These are phyloP conservation scores for Chymomyza amoena DNA, from an alignment of 2,888 invertebrate species.

Conservation along the genomic window DNA sequence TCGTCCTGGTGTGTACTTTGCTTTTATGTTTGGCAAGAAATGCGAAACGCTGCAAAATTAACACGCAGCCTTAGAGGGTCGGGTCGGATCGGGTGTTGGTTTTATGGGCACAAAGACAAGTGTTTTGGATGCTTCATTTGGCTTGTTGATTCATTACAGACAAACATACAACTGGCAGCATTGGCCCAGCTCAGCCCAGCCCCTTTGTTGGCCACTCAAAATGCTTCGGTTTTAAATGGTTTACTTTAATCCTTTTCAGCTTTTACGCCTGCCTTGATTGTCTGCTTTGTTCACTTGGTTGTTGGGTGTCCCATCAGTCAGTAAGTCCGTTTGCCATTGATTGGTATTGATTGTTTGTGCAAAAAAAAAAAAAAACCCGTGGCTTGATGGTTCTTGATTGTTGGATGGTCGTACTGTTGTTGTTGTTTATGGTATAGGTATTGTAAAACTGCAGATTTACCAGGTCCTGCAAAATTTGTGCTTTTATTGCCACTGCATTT, in stretches of 20 bases:
- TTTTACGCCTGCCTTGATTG: constrained; percentile 18
- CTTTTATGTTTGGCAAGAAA: constrained; percentile 66
- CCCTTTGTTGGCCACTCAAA: constrained; percentile 70
- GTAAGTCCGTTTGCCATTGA: constrained; percentile 41
- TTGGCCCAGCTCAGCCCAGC: constrained; percentile 43
- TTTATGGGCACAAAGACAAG: constrained; percentile 46
- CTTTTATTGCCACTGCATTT: neutral
- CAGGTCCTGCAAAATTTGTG: neutral
- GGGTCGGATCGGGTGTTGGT: constrained; percentile 6
- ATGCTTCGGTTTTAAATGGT: constrained; percentile 58
- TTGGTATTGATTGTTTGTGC: constrained; percentile 64
- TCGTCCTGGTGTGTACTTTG: constrained; percentile 22
- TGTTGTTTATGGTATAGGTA: neutral
- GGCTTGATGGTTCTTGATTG: neutral
- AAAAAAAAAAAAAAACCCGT: too few species aligned
- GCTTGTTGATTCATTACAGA: constrained; percentile 63
- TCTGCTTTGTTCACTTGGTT: constrained; percentile 37
- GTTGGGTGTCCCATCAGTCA: constrained; percentile 43
- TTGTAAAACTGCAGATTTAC: neutral
- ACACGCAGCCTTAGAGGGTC: constrained; percentile 36
- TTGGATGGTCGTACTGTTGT: neutral
- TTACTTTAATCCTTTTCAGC: constrained; percentile 74
- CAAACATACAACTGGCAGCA: neutral
- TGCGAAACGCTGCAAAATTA: constrained; percentile 53
- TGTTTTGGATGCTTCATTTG: constrained; percentile 77